A percentile compares a stretch with the other conserved stretches of the same genome.
Evolutionary conservation across 2,888 invertebrate species (phyloP).

Genomic region (Tipula lateralis): DNA sequence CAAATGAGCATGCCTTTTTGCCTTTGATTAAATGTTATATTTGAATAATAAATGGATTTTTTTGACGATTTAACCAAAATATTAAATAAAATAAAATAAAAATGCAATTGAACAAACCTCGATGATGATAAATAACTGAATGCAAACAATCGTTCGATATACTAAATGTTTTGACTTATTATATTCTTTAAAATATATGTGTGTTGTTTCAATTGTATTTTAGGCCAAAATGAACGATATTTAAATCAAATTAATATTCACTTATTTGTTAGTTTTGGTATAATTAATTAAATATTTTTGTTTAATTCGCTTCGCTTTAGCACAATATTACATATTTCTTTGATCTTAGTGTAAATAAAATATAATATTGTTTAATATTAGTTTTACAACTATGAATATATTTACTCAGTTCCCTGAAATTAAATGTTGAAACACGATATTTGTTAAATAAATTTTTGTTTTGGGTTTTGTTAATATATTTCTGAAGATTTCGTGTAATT

Average conservation of each 20-base stretch:
- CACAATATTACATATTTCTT: neutral
- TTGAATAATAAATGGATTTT: neutral
- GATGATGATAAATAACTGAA: neutral
- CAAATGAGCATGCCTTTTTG: neutral
- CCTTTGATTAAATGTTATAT: slow-evolving; percentile 19
- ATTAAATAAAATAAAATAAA: neutral
- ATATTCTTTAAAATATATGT: neutral
- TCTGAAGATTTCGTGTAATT: neutral
- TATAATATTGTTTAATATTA: neutral
- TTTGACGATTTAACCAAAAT: neutral
- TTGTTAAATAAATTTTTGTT: neutral
- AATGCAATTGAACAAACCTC: neutral
- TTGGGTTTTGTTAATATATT: neutral
- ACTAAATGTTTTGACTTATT: neutral
- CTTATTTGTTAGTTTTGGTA: neutral
- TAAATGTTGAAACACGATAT: neutral
- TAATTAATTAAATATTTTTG: neutral
- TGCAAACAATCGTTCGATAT: neutral
- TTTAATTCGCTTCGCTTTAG: neutral
- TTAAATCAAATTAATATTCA: neutral
- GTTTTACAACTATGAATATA: neutral
- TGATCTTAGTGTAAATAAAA: neutral
- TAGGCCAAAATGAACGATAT: neutral
- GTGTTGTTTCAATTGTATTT: slow-evolving; percentile 2
- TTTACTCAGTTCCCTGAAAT: neutral